These are phyloP conservation scores for Pegoplata infirma DNA, from an alignment of 2,888 invertebrate species.

Conservation along the genomic window DNA sequence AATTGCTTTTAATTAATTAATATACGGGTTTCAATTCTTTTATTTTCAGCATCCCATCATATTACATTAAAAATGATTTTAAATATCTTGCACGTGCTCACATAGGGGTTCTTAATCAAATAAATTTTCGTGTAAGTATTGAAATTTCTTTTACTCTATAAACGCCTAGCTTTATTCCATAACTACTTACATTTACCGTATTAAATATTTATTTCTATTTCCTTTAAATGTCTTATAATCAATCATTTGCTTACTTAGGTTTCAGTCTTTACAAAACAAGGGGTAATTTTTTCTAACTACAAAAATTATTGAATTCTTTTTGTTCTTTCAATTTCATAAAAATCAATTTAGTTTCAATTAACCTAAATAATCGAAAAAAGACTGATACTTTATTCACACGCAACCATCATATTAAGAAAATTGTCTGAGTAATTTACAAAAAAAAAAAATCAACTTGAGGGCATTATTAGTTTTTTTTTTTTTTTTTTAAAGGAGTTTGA, in stretches of 20 bases:
- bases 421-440: neutral
- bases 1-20: neutral
- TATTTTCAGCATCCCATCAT: constrained; percentile 22
- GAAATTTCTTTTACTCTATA: neutral
- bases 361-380: constrained; percentile 54
- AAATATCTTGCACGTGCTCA: constrained; percentile 40
- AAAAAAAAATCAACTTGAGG: constrained; percentile 40
- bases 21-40: constrained; percentile 34
- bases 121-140: neutral
- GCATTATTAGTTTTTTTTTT: neutral
- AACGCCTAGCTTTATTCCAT: no score
- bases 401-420: constrained; percentile 50
- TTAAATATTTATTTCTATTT: constrained; percentile 7
- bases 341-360: constrained; percentile 63
- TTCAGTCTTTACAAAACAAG: neutral
- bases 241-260: constrained; percentile 45
- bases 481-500: constrained; percentile 24
- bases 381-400: constrained; percentile 61
- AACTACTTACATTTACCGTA: neutral
- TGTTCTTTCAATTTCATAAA: constrained; percentile 40
- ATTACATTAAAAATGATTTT: neutral
- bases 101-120: constrained; percentile 29
- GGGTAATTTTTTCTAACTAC: neutral
- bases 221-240: constrained; percentile 44
- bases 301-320: constrained; percentile 30